Evolutionary conservation across 2,888 invertebrate species (phyloP), one percentile per base, ranked within the genome.

Genomic region (Noctuana brunneofusca): DNA sequence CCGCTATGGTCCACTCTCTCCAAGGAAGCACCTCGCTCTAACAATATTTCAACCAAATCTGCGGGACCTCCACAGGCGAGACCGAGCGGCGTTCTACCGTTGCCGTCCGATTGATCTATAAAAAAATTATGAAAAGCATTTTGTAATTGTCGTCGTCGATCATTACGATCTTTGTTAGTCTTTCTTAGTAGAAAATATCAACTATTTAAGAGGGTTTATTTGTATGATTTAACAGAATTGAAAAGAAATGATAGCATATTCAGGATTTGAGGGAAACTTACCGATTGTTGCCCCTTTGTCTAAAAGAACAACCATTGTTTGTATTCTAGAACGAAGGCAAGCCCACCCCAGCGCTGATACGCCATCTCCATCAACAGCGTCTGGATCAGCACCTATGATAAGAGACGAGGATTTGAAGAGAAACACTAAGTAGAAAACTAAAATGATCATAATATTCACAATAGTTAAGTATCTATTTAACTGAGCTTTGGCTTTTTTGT

Each of bases 1-100:
- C n/a, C n/a, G n/a, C n/a, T n/a, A n/a, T n/a, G n/a, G 86, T 99
- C 98, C 0, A 97, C 96, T 78, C 97, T 96, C 78, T 99, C 98
- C 60, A 98, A 93, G 27, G 96, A 94, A 1, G 98, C 97, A 12
- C 98, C 98, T 74, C 95, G 94, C 71, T 98, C 98, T 62, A 99
- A 89, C 64, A 99, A 83, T 66, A 96, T 92, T 80, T 98, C 96
- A 0, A 96, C 96, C 69, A 95, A 81, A 32, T 93, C 93, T 12
- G 95, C 94, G 55, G 95, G 95, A 0, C 94, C 95, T 63, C 95
- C 93, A 58, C 92, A 92, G 0, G 98, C 98, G 66, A 98, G 92
- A 76, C 98, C 98, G n/a, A 99, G 90, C 0, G 98, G 97, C 0
- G 97, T 97, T 60, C 98, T 93, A 0, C 98, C 98, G 64, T 95